Base-by-base conservation (phyloP, 2,797 vertebrate species). In the Pangasius sanitwongsei region DNA sequence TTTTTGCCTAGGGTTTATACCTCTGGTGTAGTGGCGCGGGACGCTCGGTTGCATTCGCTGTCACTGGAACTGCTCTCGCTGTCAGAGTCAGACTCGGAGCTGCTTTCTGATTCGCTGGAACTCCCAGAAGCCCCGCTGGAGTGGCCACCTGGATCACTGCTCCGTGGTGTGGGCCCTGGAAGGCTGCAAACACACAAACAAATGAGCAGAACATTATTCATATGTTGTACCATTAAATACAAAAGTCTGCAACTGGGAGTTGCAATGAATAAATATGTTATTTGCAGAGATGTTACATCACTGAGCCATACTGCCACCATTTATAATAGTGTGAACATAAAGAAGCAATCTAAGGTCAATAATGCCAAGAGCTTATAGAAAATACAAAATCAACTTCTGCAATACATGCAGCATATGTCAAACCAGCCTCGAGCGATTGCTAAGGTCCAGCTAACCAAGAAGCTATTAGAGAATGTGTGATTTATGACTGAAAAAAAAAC, bases 21-120 rank as follows among this genome's bases (percentile, higher is more conserved):
- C 97, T 98, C 97, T 0, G 97, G 97, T 0, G 97, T 97, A 89
- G 95, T 93, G 81, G 92, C 95, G 28, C 96, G 96, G 0, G 97
- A 96, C 9, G 94, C 95, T 90, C 96, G 94, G 61, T 97, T 97
- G 94, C 96, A 96, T 92, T 97, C 97, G 0, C 95, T 94, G 93
- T 96, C 94, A 82, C 96, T 97, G 0, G 97, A 96, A 86, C 92
- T 97, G 94, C 96, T 97, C 90, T 97, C 97, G 0, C 96, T 96
- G 92, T 96, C 96, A 0, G 95, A 96, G 88, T 98, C 97, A 0
- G 97, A 97, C 93, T 97, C 97, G 0, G 97, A 97, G 92, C 97
- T 98, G 92, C 96, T 98, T 91, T 98, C 98, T 0, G 97, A 98
- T 92, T 97, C 98, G 28, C 97, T 98, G 93, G 97, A 97, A 94